Evolutionary conservation across 2,797 vertebrate genomes (phyloP).

Genomic region (Scyliorhinus canicula): DNA sequence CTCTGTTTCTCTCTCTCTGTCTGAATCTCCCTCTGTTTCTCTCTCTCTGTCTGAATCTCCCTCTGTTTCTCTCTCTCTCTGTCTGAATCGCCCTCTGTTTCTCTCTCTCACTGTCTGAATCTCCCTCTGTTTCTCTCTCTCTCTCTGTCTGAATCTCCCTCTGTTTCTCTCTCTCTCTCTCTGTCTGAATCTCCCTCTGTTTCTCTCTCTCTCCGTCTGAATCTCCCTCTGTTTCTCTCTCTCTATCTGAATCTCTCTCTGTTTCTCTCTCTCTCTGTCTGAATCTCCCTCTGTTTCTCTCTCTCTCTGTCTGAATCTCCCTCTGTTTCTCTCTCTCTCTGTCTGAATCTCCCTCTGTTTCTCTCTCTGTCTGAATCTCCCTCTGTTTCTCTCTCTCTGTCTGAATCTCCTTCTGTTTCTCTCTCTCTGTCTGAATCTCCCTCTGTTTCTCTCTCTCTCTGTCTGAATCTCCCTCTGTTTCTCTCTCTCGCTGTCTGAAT

Average conservation of each 20-base stretch:
- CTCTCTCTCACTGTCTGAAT: not conserved
- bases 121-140: not conserved
- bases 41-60: not conserved
- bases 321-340: not conserved
- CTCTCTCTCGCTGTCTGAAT: not conserved
- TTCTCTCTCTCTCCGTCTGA: too few relatives aligned
- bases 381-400: not conserved
- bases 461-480: not conserved
- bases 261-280: not conserved
- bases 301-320: not conserved
- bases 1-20: not conserved
- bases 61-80: not conserved
- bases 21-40: not conserved
- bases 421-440: not conserved
- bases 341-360: too few relatives aligned
- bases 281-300: not conserved
- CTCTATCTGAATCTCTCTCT: not conserved
- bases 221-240: not conserved
- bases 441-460: not conserved
- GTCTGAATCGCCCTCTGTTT: too few relatives aligned
- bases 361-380: not conserved
- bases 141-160: not conserved
- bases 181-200: not conserved
- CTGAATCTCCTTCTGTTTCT: too few relatives aligned
- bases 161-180: not conserved